Evolutionary conservation across 2,888 invertebrate species (phyloP).

Genomic region (Pherbina coryleti): DNA sequence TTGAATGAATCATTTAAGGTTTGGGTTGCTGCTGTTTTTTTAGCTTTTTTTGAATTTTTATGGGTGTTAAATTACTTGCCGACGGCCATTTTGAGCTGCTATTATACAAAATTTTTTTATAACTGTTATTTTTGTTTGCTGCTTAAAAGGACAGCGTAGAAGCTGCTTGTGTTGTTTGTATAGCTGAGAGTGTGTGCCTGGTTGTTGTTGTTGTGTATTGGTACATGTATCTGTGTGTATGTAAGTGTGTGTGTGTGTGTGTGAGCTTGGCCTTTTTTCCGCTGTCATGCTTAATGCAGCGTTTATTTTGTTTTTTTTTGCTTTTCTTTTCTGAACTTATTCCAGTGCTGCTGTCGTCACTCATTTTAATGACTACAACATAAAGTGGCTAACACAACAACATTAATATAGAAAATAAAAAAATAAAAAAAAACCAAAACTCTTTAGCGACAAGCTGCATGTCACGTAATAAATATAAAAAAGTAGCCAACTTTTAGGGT

Average conservation of each 20-base stretch:
- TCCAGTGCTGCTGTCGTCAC: neutral
- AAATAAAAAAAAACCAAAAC: no score
- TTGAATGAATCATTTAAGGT: neutral
- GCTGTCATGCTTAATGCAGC: neutral
- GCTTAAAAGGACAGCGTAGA: neutral
- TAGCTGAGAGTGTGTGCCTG: neutral
- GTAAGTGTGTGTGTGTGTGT: neutral
- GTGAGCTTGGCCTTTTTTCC: neutral
- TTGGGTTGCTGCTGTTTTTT: neutral
- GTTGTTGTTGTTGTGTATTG: neutral
- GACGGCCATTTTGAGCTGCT: slow-evolving; percentile 21
- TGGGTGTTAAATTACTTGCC: slow-evolving; percentile 25
- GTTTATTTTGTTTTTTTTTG: neutral
- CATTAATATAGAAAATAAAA: no score
- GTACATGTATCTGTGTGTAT: no score
- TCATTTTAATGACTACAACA: neutral
- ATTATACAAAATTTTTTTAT: neutral
- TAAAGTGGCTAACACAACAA: no score
- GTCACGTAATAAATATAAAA: no score
- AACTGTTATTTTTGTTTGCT: neutral
- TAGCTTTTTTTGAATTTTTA: slow-evolving; percentile 18
- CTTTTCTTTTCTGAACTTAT: neutral
- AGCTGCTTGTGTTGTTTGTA: neutral
- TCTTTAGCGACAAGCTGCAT: no score
- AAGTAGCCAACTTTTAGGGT: no score